These are phyloP conservation scores for Lasioglossum morio DNA, from an alignment of 2,888 invertebrate species.

Conservation along the genomic window DNA sequence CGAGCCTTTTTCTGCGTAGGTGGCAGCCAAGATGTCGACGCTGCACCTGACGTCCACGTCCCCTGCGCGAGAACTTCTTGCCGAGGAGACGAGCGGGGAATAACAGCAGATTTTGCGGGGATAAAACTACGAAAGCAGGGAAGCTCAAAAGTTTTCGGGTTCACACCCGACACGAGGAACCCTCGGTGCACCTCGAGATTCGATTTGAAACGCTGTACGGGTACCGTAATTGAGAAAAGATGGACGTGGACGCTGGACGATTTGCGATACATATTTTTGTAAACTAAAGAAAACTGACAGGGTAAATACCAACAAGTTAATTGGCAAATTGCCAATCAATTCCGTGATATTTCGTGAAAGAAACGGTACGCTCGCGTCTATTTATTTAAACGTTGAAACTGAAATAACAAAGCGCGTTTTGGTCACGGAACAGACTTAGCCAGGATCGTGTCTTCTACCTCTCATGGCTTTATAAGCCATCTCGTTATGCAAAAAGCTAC, in stretches of 20 bases:
- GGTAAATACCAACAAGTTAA: not conserved
- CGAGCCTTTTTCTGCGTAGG: constrained; percentile 48
- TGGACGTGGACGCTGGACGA: not conserved
- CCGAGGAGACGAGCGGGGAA: constrained; percentile 62
- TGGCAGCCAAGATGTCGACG: constrained; percentile 56
- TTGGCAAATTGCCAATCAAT: not conserved
- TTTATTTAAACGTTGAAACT: not conserved
- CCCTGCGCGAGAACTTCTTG: constrained; percentile 59
- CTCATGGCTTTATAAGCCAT: not conserved
- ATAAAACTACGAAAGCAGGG: constrained; percentile 62
- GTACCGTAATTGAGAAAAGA: not conserved
- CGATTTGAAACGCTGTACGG: constrained; percentile 35
- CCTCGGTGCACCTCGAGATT: constrained; percentile 40
- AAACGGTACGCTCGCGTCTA: not conserved
- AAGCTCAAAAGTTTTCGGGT: constrained; percentile 59
- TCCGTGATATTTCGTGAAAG: not conserved
- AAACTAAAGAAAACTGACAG: too few species aligned
- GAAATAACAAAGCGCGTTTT: constrained; percentile 1
- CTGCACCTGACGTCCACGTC: constrained; percentile 69
- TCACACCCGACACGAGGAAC: constrained; percentile 41
- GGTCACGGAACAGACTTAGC: not conserved
- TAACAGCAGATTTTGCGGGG: constrained; percentile 67
- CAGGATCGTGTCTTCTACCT: not conserved
- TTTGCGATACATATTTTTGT: too few species aligned
- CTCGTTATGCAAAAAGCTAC: constrained; percentile 29